phyloP scores from a whole-genome alignment of 2,113 vertebrate species.

The Phylloscopus trochilus region DNA sequence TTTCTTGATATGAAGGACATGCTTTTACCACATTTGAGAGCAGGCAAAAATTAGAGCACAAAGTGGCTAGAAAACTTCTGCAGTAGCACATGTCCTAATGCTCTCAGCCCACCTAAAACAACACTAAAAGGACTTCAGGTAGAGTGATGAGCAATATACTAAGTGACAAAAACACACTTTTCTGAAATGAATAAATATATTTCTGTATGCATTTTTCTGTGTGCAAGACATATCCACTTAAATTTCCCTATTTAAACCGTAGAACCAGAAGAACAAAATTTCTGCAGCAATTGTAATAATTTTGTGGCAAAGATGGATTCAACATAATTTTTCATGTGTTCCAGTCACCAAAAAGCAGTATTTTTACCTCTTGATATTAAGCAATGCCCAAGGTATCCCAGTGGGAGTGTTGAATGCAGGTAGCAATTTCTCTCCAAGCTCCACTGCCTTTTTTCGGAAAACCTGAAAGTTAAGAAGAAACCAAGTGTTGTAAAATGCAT shows the following conservation, averaged over 20 bases:
- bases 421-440: slow-evolving; percentile 93
- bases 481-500: neutral
- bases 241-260: neutral
- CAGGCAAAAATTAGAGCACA: neutral
- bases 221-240: neutral
- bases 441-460: slow-evolving; percentile 91
- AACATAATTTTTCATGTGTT: neutral
- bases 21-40: neutral
- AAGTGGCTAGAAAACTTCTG: neutral
- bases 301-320: neutral
- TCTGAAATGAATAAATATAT: neutral
- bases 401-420: slow-evolving; percentile 97
- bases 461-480: slow-evolving; percentile 79
- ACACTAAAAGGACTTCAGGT: neutral
- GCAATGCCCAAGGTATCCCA: slow-evolving; percentile 96
- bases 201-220: neutral
- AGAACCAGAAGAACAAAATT: neutral
- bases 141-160: neutral
- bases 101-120: neutral
- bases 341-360: slow-evolving; percentile 23
- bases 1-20: neutral
- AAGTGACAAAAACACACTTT: neutral
- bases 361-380: slow-evolving; percentile 96
- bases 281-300: neutral
- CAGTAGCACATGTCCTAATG: neutral